Base-by-base conservation (phyloP, 1,140 invertebrate genomes). In the Oreohelix idahoensis region DNA sequence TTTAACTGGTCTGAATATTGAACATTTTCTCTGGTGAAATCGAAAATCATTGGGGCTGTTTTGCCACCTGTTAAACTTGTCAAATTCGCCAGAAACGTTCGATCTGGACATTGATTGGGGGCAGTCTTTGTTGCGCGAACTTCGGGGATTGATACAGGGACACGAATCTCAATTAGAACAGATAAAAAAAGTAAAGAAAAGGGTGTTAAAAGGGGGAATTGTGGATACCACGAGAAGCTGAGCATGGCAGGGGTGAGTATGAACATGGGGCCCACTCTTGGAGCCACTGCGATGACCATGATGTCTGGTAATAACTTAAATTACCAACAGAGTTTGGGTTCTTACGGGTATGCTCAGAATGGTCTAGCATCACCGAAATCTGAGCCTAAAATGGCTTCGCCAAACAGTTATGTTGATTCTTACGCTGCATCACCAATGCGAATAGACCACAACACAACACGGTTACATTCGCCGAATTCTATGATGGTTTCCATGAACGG, bases 281-380 rank as follows among this genome's bases (percentile, higher is more conserved):
- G 86, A 11, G 85, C 87, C 94, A 84, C 93, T 94, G 85, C 89
- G 94, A 81, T 96, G 95, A 86, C 95, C 96, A 93, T 94, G 95
- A 91, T 95, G 94, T 92, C 95, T 93, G 92, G 95, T 94, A 86
- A 96, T 94, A 91, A 84, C 89, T 90, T 76, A 39, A 84, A 78
- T 77, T 86, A 87, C 77, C 87, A 87, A 78, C 85, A 87, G 81
- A 84, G 84, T 88, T 94, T 95, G 32, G 84, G 87, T 73, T 85
- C 84, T 73, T 89, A 88, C 81, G 86, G 87, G 66, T 97, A 97
- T 92, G 96, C 95, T 86, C 96, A 97, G 29, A 81, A 81, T 91
- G 97, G 97, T 73, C 94, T 97, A 71, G 95, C 96, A 80, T 96
- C 96, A 84, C 96, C 97, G 26, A 96, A 96, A 85, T 87, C 84